phyloP scores from a whole-genome alignment of 2,888 invertebrate species.

The Abrostola triplasia region DNA sequence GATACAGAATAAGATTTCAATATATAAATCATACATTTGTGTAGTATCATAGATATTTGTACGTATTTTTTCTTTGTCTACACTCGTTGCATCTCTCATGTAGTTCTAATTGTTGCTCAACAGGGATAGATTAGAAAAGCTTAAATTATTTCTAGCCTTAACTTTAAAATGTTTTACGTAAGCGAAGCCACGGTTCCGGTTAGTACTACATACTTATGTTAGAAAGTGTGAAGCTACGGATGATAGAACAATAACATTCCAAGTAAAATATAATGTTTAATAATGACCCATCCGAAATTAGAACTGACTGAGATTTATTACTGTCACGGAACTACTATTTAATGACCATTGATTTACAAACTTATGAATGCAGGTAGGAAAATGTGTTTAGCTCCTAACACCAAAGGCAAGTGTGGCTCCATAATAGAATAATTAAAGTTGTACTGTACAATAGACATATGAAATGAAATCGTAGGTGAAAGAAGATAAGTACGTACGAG shows the following conservation, averaged over 20 bases:
- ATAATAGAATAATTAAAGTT: constrained; percentile 45
- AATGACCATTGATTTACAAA: constrained; percentile 47
- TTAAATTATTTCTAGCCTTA: too few species aligned
- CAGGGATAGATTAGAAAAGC: too few species aligned
- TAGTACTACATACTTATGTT: constrained; percentile 2
- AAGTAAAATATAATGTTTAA: constrained; percentile 30
- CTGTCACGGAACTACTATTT: constrained; percentile 60
- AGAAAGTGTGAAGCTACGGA: constrained; percentile 35
- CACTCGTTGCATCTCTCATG: too few species aligned
- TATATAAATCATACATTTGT: too few species aligned
- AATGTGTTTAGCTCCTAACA: constrained; percentile 9
- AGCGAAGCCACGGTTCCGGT: not conserved
- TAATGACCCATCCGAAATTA: constrained; percentile 45
- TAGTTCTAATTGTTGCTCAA: too few species aligned
- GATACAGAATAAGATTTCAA: too few species aligned
- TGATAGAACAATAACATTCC: constrained; percentile 27
- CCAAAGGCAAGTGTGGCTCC: constrained; percentile 4
- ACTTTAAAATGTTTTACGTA: not conserved
- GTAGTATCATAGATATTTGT: too few species aligned
- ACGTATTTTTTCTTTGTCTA: too few species aligned
- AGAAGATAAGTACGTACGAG: constrained; percentile 67
- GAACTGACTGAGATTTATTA: constrained; percentile 57
- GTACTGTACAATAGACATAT: constrained; percentile 55
- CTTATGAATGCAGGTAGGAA: constrained; percentile 20
- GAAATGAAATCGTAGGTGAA: constrained; percentile 69